These are phyloP conservation scores for Pholis gunnellus DNA, from an alignment of 2,113 vertebrate species.

Conservation along the genomic window DNA sequence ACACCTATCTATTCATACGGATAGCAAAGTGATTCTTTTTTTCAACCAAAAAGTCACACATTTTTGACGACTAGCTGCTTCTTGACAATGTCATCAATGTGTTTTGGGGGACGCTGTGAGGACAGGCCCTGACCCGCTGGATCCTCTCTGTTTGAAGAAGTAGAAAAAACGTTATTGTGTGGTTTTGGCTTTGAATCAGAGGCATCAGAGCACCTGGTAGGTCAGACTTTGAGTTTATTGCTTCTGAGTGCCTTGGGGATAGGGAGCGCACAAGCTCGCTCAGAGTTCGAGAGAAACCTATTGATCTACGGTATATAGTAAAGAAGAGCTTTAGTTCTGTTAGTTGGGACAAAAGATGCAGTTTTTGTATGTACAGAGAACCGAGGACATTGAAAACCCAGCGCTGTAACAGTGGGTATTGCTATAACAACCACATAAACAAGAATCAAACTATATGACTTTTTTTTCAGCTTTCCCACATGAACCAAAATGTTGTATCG, in stretches of 20 bases:
- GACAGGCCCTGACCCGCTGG: conserved; percentile 47
- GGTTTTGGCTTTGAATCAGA: conserved; percentile 26
- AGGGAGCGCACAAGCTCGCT: neutral
- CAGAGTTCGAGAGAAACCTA: neutral
- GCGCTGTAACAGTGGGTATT: neutral
- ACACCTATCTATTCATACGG: neutral
- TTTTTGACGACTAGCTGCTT: neutral
- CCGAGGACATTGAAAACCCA: neutral
- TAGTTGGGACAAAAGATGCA: neutral
- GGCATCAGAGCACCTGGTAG: conserved; percentile 2
- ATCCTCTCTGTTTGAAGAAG: conserved; percentile 25
- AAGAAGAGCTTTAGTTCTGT: neutral
- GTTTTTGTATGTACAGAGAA: neutral
- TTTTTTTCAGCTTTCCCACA: neutral
- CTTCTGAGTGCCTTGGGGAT: neutral
- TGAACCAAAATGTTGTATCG: neutral
- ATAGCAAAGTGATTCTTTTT: neutral
- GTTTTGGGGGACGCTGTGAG: conserved; percentile 35
- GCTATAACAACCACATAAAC: conserved; percentile 1
- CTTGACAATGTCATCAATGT: conserved; percentile 4
- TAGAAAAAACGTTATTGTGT: conserved; percentile 10
- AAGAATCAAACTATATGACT: neutral
- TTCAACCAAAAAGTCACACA: neutral
- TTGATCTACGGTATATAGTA: neutral
- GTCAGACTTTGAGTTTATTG: neutral